These are phyloP conservation scores for Chlamydotis undulata DNA, from an alignment of 2,113 vertebrate genomes.

Conservation along the genomic window DNA sequence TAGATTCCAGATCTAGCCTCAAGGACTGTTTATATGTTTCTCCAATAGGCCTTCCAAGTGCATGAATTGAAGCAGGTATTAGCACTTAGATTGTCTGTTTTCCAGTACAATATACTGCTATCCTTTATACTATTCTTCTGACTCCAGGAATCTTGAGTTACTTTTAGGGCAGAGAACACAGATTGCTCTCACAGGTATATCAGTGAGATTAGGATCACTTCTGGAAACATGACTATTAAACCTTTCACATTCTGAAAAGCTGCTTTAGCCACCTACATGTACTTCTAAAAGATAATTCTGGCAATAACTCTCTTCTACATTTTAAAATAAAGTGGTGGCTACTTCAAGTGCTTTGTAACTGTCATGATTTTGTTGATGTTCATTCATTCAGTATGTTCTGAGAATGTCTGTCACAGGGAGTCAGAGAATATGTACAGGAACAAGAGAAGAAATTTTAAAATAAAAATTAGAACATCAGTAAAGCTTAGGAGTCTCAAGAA, in stretches of 20 bases:
- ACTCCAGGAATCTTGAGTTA: background rate
- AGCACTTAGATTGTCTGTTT: background rate
- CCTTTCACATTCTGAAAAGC: background rate
- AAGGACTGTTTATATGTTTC: background rate
- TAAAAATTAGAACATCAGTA: accelerated
- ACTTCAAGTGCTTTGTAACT: background rate
- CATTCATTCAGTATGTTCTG: background rate
- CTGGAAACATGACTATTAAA: background rate
- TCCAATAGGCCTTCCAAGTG: background rate
- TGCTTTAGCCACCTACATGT: background rate
- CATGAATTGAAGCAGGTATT: background rate
- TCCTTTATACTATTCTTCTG: background rate
- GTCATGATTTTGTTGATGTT: background rate
- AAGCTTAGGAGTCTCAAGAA: background rate
- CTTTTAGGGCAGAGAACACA: background rate
- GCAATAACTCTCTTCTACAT: background rate
- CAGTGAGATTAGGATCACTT: background rate
- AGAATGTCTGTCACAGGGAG: background rate
- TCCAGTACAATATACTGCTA: background rate
- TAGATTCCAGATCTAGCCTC: background rate
- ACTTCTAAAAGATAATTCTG: background rate
- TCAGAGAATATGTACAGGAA: background rate
- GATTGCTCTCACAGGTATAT: background rate
- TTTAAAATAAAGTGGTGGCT: background rate
- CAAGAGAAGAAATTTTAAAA: background rate